These are phyloP conservation scores for Eucidaris tribuloides DNA, from an alignment of 35 echinoderm and acorn worm species.

Conservation along the genomic window DNA sequence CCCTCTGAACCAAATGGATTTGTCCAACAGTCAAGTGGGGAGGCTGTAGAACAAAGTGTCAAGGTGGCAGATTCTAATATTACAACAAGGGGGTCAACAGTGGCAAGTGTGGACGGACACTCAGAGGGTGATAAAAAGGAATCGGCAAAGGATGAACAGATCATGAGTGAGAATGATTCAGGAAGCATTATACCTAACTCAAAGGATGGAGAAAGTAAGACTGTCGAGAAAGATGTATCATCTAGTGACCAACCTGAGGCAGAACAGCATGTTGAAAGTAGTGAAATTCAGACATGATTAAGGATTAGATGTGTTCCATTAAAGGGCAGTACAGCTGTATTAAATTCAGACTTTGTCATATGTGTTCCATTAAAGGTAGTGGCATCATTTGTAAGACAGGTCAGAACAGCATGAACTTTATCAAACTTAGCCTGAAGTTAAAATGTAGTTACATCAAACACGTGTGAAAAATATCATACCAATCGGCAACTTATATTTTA, in stretches of 20 bases:
- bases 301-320: too few species aligned
- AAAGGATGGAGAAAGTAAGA: neutral
- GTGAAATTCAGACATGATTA: constrained; percentile 8
- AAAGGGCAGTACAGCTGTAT: too few species aligned
- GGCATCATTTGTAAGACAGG: too few species aligned
- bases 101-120: too few species aligned
- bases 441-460: too few species aligned
- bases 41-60: neutral
- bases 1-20: neutral
- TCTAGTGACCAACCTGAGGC: constrained; percentile 8
- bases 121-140: neutral
- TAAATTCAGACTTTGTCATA: too few species aligned
- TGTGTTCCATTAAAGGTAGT: too few species aligned
- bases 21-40: neutral
- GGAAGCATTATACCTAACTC: too few species aligned
- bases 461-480: too few species aligned
- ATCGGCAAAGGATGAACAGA: neutral
- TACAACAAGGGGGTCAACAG: neutral
- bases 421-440: too few species aligned
- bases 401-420: too few species aligned
- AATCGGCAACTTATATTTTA: too few species aligned
- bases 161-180: neutral
- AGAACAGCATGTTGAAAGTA: neutral
- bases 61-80: neutral
- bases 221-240: neutral